phyloP scores from a whole-genome alignment of 2,113 vertebrate genomes.

The Lophotis ruficrista region DNA sequence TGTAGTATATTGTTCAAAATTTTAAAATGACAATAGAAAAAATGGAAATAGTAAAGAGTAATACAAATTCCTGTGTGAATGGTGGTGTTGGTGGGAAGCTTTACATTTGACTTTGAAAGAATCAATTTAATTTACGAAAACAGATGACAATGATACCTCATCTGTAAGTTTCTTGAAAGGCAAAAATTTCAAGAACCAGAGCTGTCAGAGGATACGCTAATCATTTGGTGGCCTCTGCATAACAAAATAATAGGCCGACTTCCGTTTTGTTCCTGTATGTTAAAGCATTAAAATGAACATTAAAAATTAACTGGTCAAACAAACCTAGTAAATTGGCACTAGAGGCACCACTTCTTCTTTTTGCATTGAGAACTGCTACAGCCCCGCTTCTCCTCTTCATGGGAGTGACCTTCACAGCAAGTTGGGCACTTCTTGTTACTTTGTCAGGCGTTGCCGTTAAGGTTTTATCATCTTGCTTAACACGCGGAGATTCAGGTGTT shows the following conservation, averaged over 20 bases:
- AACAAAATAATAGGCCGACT: background rate
- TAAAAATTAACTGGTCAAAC: background rate
- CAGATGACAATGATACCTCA: background rate
- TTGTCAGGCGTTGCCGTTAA: constrained; percentile 1
- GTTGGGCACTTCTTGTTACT: constrained; percentile 57
- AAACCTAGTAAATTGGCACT: constrained; percentile 84
- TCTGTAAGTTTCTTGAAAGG: background rate
- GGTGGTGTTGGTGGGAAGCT: background rate
- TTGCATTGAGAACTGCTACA: constrained; percentile 61
- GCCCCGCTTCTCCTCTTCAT: constrained; percentile 43
- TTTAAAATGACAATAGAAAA: background rate
- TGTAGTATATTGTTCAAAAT: background rate
- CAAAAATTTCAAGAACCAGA: background rate
- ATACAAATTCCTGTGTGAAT: background rate
- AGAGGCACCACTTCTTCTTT: constrained; percentile 82
- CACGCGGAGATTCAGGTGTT: background rate
- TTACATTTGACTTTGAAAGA: background rate
- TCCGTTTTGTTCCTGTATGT: background rate
- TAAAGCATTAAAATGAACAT: background rate
- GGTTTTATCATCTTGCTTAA: background rate
- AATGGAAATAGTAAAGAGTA: background rate
- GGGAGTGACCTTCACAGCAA: constrained; percentile 44
- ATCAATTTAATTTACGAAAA: background rate
- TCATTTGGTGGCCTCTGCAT: background rate
- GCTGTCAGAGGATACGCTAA: background rate